phyloP scores from a whole-genome alignment of 2,113 vertebrate genomes.

The Daubentonia madagascariensis region DNA sequence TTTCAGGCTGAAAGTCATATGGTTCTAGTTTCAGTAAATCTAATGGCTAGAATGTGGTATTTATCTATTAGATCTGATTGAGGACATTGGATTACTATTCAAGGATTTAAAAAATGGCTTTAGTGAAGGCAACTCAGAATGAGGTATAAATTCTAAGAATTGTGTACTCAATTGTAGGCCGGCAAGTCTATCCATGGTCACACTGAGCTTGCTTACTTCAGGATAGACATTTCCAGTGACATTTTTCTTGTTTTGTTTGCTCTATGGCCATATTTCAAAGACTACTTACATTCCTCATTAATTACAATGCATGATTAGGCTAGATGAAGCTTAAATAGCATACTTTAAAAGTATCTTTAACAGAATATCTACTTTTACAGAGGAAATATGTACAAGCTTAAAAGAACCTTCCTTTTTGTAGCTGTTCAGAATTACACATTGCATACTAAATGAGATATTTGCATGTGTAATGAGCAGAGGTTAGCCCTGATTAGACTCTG shows the following conservation, averaged over 20 bases:
- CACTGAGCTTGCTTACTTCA: neutral
- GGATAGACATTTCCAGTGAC: neutral
- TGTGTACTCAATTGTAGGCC: rapidly evolving
- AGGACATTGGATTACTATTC: neutral
- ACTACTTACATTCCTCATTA: neutral
- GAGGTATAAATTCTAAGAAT: neutral
- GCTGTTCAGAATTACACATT: neutral
- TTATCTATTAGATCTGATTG: neutral
- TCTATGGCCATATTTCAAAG: neutral
- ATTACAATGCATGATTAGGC: neutral
- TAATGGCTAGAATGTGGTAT: neutral
- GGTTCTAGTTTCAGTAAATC: neutral
- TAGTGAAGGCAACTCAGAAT: neutral
- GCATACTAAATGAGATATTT: neutral
- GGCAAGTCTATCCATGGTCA: neutral
- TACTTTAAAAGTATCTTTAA: neutral
- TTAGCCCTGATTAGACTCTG: neutral
- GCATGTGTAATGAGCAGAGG: neutral
- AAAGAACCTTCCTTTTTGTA: neutral
- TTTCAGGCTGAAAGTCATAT: neutral
- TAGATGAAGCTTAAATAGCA: neutral
- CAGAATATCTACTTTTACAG: neutral
- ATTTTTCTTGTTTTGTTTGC: neutral
- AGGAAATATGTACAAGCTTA: neutral
- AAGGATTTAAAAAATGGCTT: neutral